Conservation (phyloP, 2,797 vertebrate genomes). For the Rhinella marina region DNA sequence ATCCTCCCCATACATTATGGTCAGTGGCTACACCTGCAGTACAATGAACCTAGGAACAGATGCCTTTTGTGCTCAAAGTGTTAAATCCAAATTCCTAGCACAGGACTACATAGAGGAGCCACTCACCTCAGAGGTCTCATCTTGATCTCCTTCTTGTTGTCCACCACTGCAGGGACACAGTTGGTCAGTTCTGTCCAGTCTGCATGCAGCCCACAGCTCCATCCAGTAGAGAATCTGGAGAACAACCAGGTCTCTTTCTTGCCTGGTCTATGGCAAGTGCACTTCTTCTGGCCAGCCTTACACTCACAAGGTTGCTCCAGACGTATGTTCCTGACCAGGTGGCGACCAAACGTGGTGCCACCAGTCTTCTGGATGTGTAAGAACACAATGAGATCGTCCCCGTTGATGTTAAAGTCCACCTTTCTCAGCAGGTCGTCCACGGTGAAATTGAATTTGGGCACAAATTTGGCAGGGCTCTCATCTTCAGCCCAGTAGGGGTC, state of each 20-base stretch:
- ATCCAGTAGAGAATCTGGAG: constrained; percentile 96
- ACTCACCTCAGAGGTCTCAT: constrained; percentile 76
- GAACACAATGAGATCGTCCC: constrained; percentile 93
- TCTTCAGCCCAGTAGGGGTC: constrained; percentile 93
- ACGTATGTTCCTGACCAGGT: constrained; percentile 93
- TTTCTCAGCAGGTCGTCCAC: constrained; percentile 81
- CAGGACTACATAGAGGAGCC: background rate
- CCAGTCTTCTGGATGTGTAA: constrained; percentile 97
- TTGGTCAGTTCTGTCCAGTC: constrained; percentile 97
- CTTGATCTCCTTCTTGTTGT: constrained; percentile 75
- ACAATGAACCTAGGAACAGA: background rate
- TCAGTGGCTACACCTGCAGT: background rate
- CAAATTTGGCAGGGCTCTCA: constrained; percentile 84
- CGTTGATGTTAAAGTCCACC: constrained; percentile 91
- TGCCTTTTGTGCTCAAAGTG: constrained; percentile 18
- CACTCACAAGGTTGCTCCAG: constrained; percentile 95
- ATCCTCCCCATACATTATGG: background rate
- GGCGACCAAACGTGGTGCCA: constrained; percentile 94
- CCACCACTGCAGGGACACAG: constrained; percentile 90
- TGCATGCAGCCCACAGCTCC: constrained; percentile 96
- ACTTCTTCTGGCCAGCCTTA: constrained; percentile 94
- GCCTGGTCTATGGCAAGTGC: constrained; percentile 90
- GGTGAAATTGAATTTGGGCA: constrained; percentile 90
- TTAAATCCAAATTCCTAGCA: too few species aligned
- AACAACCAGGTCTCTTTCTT: constrained; percentile 95